phyloP scores from a whole-genome alignment of 1,140 invertebrate species.

The Aphelenchoides fujianensis region DNA sequence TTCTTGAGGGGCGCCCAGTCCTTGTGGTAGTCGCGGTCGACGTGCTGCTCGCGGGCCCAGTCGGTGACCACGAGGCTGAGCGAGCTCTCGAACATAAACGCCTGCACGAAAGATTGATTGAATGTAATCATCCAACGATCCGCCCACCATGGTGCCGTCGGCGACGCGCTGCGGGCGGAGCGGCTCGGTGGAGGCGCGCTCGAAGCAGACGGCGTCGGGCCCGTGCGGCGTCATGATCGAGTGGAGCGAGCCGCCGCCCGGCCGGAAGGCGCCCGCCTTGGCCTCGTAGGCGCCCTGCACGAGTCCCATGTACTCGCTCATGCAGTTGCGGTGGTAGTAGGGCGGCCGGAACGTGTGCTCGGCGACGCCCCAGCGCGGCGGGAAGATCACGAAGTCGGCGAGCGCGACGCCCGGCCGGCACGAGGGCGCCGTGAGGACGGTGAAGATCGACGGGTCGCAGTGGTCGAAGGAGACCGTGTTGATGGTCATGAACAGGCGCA shows the following conservation, averaged over 20 bases:
- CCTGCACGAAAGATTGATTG: constrained; percentile 66
- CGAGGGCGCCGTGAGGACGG: constrained; percentile 90
- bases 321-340: constrained; percentile 74
- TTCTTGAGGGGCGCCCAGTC: too few relatives aligned
- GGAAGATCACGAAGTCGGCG: constrained; percentile 97
- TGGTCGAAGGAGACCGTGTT: constrained; percentile 95
- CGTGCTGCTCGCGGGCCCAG: constrained; percentile 77
- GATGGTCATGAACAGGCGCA: constrained; percentile 87
- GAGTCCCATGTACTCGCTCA: constrained; percentile 98
- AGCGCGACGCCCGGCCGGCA: constrained; percentile 82
- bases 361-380: constrained; percentile 92
- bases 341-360: constrained; percentile 82
- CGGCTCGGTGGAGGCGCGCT: constrained; percentile 73
- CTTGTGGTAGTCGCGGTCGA: constrained; percentile 82
- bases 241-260: constrained; percentile 79
- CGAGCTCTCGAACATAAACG: constrained; percentile 97
- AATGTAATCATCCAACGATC: too few relatives aligned
- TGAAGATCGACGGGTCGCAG: constrained; percentile 96
- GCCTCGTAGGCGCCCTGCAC: constrained; percentile 91
- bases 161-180: constrained; percentile 78
- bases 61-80: constrained; percentile 81
- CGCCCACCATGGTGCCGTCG: constrained; percentile 79
- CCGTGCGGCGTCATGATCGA: constrained; percentile 98
- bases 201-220: constrained; percentile 84
- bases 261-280: constrained; percentile 80